Evolutionary conservation across 2,888 invertebrate species (phyloP), one percentile per base, ranked within the genome.

Genomic region (Coenonympha arcania): DNA sequence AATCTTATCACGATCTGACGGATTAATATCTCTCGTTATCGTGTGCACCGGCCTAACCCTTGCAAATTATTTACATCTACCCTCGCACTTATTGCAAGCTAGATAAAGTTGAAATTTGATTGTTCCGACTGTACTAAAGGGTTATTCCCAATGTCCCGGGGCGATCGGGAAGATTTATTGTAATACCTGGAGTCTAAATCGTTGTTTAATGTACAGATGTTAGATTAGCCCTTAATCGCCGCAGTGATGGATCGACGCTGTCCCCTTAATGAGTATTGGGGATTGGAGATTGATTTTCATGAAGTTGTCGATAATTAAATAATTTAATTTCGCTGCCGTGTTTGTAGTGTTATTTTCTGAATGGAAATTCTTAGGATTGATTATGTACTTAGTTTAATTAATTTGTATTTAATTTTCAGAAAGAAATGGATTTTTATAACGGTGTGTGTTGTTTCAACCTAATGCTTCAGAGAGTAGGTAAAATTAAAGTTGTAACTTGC

Each of bases 1-100:
- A 85, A 83, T 85, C 82, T 85, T 82, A 84, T 85, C 84, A 82
- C 74, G 65, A 84, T 79, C 81, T 77, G 80, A 79, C 71, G 81
- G 84, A 84, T 84, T 83, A 84, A 81, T 81, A 83, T 81, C 80
- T 73, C 67, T 66, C 73, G 71, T 69, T 70, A 68, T 70, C 66
- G 69, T 73, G 68, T 76, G 72, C 69, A 70, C 69, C 64, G 64
- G 67, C 61, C 68, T 69, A 68, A 68, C 71, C 70, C 71, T 71
- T 70, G 68, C 64, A 59, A 33, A 19, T 33, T 49, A 44, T 55
- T 56, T 56, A 52, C 56, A 54, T 36, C 48, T 51, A 56, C 55
- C 18, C 33, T 31, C 41, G 52, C 45, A 59, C 58, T 59, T 71
- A 70, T 55, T 19, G 1, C 24, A 0, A 28, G 3, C 2, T 2